Evolutionary conservation across 2,797 vertebrate species (phyloP).

Genomic region (Tolypeutes matacus): DNA sequence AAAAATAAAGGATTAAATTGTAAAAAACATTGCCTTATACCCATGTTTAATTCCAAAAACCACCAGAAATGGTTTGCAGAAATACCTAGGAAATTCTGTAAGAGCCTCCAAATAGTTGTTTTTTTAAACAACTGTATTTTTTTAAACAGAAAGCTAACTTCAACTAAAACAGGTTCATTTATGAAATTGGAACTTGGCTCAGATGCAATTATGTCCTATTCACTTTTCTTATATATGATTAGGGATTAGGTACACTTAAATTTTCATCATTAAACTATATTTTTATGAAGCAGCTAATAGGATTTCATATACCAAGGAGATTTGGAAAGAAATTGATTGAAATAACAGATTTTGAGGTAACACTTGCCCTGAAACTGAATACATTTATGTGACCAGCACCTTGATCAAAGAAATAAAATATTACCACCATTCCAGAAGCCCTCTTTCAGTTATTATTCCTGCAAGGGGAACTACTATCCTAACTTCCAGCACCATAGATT

Average conservation of each 20-base stretch:
- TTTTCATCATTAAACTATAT: constrained; percentile 37
- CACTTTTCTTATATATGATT: not conserved
- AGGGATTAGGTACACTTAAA: not conserved
- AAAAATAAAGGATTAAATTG: not conserved
- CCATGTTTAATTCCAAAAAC: not conserved
- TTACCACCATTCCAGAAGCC: not conserved
- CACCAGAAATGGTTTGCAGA: not conserved
- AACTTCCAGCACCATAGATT: not conserved
- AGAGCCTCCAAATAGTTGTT: not conserved
- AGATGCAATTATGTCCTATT: not conserved
- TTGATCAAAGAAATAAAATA: not conserved
- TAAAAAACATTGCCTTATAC: not conserved
- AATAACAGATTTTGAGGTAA: constrained; percentile 30
- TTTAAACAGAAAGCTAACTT: constrained; percentile 26
- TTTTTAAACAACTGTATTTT: constrained; percentile 4
- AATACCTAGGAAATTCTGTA: not conserved
- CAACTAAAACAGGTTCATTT: constrained; percentile 20
- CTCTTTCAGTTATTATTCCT: not conserved
- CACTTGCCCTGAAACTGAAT: not conserved
- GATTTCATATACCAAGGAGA: not conserved
- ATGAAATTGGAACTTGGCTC: not conserved
- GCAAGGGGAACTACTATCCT: not conserved
- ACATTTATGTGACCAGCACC: not conserved
- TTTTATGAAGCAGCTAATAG: not conserved
- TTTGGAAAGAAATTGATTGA: not conserved